Conservation (phyloP, 1,140 invertebrate species). For the Zaprionus ghesquierei region DNA sequence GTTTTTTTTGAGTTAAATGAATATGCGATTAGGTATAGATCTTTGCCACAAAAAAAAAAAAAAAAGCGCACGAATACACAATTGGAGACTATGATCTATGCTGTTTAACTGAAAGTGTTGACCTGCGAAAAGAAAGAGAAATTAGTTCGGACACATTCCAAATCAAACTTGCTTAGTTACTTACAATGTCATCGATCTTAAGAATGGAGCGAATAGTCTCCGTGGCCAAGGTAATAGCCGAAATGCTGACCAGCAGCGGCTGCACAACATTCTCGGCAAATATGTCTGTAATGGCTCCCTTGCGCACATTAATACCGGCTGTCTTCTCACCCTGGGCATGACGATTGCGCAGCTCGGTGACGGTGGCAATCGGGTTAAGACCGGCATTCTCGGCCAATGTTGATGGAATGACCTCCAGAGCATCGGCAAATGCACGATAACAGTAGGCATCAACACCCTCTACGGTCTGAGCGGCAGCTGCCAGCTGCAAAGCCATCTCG, state of each 20-base stretch:
- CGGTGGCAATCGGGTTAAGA: slow-evolving; percentile 98
- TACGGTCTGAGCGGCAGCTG: slow-evolving; percentile 91
- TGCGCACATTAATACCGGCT: slow-evolving; percentile 98
- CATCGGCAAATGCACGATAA: slow-evolving; percentile 96
- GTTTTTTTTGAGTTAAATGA: slow-evolving; percentile 50
- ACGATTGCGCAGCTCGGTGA: slow-evolving; percentile 97
- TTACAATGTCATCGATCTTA: slow-evolving; percentile 99
- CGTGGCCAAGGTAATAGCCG: slow-evolving; percentile 96
- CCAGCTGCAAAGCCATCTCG: slow-evolving; percentile 94
- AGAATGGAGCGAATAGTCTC: slow-evolving; percentile 99
- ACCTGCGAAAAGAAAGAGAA: slow-evolving; percentile 47
- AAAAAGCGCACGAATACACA: slow-evolving; percentile 27
- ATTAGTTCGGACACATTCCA: neutral
- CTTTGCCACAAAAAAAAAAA: slow-evolving; percentile 25
- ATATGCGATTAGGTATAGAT: slow-evolving; percentile 52
- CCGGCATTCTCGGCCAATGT: slow-evolving; percentile 99
- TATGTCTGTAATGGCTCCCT: slow-evolving; percentile 98
- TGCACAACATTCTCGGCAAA: slow-evolving; percentile 98
- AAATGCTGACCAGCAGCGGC: slow-evolving; percentile 96
- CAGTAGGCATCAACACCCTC: slow-evolving; percentile 98
- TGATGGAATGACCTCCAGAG: slow-evolving; percentile 97
- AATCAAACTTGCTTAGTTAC: slow-evolving; percentile 60
- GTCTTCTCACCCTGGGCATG: slow-evolving; percentile 93
- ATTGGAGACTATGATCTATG: slow-evolving; percentile 2
- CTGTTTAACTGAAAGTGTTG: slow-evolving; percentile 73